Percentiles rank a stretch among this genome's conserved stretches.
These are phyloP conservation scores for Sesamia nonagrioides DNA, from an alignment of 1,140 invertebrate species.

Conservation along the genomic window DNA sequence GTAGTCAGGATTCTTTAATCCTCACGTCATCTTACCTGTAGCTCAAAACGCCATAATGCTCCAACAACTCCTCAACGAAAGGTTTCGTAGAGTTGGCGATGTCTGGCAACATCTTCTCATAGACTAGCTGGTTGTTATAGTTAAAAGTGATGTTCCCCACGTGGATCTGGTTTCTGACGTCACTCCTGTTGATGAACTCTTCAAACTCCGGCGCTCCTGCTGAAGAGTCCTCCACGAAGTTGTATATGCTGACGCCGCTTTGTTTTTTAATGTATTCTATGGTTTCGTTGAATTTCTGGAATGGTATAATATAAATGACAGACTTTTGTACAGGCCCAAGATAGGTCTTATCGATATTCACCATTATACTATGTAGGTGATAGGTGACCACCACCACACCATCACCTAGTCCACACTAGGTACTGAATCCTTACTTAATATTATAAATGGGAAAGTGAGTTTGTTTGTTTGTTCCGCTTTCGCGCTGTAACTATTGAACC, in stretches of 20 bases:
- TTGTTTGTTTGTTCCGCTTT: too few relatives aligned
- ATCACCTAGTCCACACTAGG: too few relatives aligned
- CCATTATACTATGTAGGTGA: too few relatives aligned
- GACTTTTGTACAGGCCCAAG: too few relatives aligned
- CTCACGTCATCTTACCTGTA: constrained; percentile 55
- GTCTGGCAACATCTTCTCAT: constrained; percentile 90
- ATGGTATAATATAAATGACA: background rate
- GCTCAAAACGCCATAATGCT: constrained; percentile 88
- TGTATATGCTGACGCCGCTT: constrained; percentile 57
- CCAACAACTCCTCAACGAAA: constrained; percentile 89
- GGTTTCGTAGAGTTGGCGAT: constrained; percentile 92
- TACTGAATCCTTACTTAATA: too few relatives aligned
- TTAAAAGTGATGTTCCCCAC: constrained; percentile 85
- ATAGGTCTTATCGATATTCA: too few relatives aligned
- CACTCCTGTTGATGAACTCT: constrained; percentile 87
- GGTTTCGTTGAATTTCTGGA: constrained; percentile 63
- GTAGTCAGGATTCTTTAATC: too few relatives aligned
- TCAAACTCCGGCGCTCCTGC: constrained; percentile 54
- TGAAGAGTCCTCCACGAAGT: constrained; percentile 48
- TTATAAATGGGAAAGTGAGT: too few relatives aligned
- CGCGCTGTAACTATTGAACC: too few relatives aligned
- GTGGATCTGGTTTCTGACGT: constrained; percentile 87
- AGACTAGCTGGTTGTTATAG: constrained; percentile 83
- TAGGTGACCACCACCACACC: too few relatives aligned
- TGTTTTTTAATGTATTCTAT: constrained; percentile 62